A percentile compares a stretch with the other conserved stretches of the same genome.
Conservation (phyloP, 2,888 invertebrate genomes). For the Lepidonotus clava region DNA sequence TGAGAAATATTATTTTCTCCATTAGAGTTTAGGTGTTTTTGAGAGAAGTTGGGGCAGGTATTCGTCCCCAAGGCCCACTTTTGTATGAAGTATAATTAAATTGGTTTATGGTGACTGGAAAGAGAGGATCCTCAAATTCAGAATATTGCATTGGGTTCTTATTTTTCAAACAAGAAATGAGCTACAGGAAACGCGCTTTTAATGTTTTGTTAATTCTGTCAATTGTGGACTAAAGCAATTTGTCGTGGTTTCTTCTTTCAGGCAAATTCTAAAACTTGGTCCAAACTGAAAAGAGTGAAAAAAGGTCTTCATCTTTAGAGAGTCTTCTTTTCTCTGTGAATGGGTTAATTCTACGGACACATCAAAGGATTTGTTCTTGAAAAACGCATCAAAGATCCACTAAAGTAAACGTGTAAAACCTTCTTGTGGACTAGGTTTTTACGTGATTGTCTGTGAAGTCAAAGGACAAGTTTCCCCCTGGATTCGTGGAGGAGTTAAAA, state of each 20-base stretch:
- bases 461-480: no score
- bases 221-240: slow-evolving; percentile 37
- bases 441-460: no score
- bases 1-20: slow-evolving; percentile 7
- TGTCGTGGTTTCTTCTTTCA: background rate
- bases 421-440: no score
- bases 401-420: background rate
- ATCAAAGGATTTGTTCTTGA: background rate
- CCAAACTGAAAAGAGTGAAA: background rate
- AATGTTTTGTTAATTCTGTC: slow-evolving; percentile 37
- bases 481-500: no score
- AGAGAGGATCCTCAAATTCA: background rate
- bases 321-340: background rate
- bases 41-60: background rate
- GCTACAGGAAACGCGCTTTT: background rate
- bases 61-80: background rate
- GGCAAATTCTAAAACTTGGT: background rate
- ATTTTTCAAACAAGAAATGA: background rate
- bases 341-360: background rate
- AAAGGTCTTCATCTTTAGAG: background rate
- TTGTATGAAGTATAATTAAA: slow-evolving; percentile 43
- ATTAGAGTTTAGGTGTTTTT: background rate
- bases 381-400: background rate
- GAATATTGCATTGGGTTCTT: slow-evolving; percentile 43
- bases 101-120: slow-evolving; percentile 9